These are phyloP conservation scores for Sphenodon punctatus DNA, from an alignment of 2,797 vertebrate genomes.

Conservation along the genomic window DNA sequence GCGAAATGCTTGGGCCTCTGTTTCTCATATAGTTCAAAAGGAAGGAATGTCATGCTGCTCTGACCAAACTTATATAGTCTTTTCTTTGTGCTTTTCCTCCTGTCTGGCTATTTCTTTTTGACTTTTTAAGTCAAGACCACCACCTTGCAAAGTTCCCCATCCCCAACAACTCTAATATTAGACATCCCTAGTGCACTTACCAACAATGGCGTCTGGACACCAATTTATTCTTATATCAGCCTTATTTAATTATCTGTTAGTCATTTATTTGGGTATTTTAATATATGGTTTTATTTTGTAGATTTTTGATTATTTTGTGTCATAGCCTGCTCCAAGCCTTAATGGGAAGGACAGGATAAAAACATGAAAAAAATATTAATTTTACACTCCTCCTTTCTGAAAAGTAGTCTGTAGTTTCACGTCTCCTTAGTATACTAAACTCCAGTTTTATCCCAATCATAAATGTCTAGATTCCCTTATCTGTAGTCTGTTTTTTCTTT, in stretches of 20 bases:
- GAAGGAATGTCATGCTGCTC: not conserved
- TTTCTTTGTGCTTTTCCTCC: not conserved
- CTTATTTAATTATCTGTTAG: no score
- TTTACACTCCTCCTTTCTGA: no score
- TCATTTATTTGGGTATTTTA: no score
- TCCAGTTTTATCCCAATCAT: not conserved
- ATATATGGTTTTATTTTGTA: no score
- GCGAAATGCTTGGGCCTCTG: no score
- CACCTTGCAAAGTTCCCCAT: not conserved
- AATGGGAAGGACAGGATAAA: no score
- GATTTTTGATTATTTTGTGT: no score
- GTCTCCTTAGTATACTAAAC: not conserved
- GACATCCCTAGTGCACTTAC: not conserved
- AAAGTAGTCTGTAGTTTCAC: not conserved
- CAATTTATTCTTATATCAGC: no score
- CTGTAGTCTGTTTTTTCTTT: not conserved
- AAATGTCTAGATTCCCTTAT: not conserved
- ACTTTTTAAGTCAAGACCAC: not conserved
- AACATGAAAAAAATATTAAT: no score
- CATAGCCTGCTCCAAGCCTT: no score
- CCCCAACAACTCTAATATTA: not conserved
- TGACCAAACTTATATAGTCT: not conserved
- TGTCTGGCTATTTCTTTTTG: not conserved
- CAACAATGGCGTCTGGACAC: not conserved
- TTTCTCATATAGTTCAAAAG: no score